Conservation (phyloP, 2,113 vertebrate species). For the Gobio gobio region DNA sequence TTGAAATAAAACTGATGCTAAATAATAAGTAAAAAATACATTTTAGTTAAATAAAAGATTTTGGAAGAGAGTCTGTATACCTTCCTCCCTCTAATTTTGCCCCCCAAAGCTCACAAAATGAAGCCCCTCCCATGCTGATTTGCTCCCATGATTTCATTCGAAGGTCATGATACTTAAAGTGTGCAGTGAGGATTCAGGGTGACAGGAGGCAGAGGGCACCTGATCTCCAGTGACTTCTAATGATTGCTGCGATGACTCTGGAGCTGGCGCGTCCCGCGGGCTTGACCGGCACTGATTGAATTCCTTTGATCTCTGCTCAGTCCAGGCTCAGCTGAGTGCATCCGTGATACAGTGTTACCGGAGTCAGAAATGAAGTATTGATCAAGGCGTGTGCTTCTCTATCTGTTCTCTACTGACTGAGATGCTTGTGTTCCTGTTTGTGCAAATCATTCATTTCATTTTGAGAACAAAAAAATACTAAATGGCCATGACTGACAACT, state of each 20-base stretch:
- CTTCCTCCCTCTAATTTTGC: neutral
- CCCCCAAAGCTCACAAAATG: neutral
- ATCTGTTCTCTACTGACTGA: constrained; percentile 24
- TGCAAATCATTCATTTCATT: constrained; percentile 19
- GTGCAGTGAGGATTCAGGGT: neutral
- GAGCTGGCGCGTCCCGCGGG: neutral
- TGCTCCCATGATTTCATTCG: constrained; percentile 22
- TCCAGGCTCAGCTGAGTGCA: constrained; percentile 34
- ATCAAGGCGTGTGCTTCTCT: constrained; percentile 17
- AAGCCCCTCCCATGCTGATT: neutral
- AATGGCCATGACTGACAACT: constrained; percentile 29
- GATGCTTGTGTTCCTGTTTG: neutral
- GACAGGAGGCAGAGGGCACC: constrained; percentile 28
- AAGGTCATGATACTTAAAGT: constrained; percentile 17
- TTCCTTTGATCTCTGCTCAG: constrained; percentile 37
- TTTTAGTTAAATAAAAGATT: neutral
- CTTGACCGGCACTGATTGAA: constrained; percentile 44
- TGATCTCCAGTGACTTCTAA: constrained; percentile 26
- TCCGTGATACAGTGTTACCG: constrained; percentile 10
- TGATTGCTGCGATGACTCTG: constrained; percentile 17
- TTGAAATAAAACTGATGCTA: neutral
- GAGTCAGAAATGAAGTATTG: constrained; percentile 48
- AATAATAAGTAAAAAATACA: neutral
- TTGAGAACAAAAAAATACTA: neutral
- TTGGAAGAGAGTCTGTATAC: neutral